Conservation (phyloP, 2,888 invertebrate species). For the Dromius quadrimaculatus region DNA sequence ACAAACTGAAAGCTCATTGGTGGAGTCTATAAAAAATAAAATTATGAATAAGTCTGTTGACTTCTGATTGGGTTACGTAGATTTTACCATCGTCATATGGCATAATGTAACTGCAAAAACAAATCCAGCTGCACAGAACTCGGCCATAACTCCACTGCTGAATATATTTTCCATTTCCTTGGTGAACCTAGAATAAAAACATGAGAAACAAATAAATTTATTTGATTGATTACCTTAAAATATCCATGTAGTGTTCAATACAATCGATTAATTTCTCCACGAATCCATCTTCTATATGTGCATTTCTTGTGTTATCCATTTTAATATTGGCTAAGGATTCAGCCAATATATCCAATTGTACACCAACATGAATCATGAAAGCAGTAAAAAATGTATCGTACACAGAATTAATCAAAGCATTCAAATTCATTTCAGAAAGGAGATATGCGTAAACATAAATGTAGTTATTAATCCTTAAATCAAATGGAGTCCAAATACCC, state of each 20-base stretch:
- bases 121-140: slow-evolving; percentile 57
- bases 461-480: slow-evolving; percentile 63
- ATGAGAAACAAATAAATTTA: background rate
- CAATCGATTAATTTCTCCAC: slow-evolving; percentile 20
- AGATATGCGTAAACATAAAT: slow-evolving; percentile 66
- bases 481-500: slow-evolving; percentile 65
- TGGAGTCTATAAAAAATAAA: slow-evolving; percentile 59
- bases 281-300: slow-evolving; percentile 20
- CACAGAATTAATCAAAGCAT: slow-evolving; percentile 67
- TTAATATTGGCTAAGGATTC: slow-evolving; percentile 33
- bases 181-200: slow-evolving; percentile 56
- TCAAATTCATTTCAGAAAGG: slow-evolving; percentile 64
- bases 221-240: slow-evolving; percentile 36
- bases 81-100: slow-evolving; percentile 57
- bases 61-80: too few species aligned
- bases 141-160: slow-evolving; percentile 56
- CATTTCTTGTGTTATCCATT: slow-evolving; percentile 1
- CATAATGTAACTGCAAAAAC: slow-evolving; percentile 59
- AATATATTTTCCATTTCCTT: slow-evolving; percentile 59
- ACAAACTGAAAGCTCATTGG: slow-evolving; percentile 67
- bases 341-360: slow-evolving; percentile 65
- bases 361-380: slow-evolving; percentile 67
- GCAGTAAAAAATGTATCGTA: slow-evolving; percentile 67
- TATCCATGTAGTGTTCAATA: slow-evolving; percentile 39
- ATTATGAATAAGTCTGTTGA: background rate